phyloP scores from a whole-genome alignment of 2,113 vertebrate species.

The Anser brachyrhynchus region DNA sequence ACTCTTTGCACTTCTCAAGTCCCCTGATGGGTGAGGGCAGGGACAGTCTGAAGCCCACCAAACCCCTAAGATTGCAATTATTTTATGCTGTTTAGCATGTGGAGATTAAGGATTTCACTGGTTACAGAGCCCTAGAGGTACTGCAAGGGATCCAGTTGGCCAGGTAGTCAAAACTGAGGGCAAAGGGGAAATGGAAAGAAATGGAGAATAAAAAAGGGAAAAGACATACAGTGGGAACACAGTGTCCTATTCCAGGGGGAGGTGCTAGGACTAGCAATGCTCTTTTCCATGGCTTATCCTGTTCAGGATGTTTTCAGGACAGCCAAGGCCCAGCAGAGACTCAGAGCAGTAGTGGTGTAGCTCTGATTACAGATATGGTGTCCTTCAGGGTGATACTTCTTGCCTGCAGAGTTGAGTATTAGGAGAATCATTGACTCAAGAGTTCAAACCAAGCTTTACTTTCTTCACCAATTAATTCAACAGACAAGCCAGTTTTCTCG shows the following conservation, averaged over 20 bases:
- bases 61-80: not conserved
- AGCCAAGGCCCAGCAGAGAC: not conserved
- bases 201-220: not conserved
- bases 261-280: not conserved
- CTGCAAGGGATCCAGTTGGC: not conserved
- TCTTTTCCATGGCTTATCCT: not conserved
- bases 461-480: not conserved
- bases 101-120: not conserved
- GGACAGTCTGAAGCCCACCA: not conserved
- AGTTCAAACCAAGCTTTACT: not conserved
- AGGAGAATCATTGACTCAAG: not conserved
- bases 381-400: not conserved
- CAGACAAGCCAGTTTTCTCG: not conserved
- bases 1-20: not conserved
- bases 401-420: not conserved
- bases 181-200: not conserved
- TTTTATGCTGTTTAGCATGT: not conserved
- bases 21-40: not conserved
- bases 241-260: not conserved
- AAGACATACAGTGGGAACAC: not conserved
- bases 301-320: not conserved
- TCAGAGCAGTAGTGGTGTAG: not conserved
- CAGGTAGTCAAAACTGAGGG: not conserved
- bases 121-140: not conserved
- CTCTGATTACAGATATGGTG: not conserved